These are phyloP conservation scores for Hydra vulgaris DNA, from an alignment of 30 jellyfish, hydroid and myxozoan species.

Conservation along the genomic window DNA sequence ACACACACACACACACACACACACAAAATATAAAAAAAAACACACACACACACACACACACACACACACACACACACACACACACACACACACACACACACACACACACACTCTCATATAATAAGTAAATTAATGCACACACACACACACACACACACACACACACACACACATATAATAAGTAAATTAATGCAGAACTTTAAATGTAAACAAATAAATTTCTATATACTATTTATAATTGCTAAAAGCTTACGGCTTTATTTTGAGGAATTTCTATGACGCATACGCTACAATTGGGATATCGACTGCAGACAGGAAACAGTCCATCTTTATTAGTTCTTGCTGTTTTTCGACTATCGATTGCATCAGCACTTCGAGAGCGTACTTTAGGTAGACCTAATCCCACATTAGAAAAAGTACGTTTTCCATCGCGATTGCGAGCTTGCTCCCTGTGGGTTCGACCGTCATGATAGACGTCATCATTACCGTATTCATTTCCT, in stretches of 20 bases:
- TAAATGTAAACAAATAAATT: too few species aligned
- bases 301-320: conserved; percentile 94
- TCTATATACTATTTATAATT: not conserved
- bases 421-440: not conserved
- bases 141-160: too few species aligned
- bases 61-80: too few species aligned
- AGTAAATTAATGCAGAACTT: too few species aligned
- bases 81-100: too few species aligned
- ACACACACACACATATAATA: too few species aligned
- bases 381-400: not conserved
- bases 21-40: too few species aligned
- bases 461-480: not conserved
- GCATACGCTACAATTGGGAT: conserved; percentile 96
- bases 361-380: not conserved
- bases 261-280: conserved; percentile 65
- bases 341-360: conserved; percentile 14
- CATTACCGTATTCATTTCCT: not conserved
- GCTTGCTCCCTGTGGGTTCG: not conserved
- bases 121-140: too few species aligned
- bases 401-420: not conserved
- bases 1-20: too few species aligned
- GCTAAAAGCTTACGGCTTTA: conserved; percentile 46
- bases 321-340: conserved; percentile 24
- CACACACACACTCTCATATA: too few species aligned
- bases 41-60: too few species aligned